Conservation (phyloP, 2,888 invertebrate species). For the Cheilosia urbana region DNA sequence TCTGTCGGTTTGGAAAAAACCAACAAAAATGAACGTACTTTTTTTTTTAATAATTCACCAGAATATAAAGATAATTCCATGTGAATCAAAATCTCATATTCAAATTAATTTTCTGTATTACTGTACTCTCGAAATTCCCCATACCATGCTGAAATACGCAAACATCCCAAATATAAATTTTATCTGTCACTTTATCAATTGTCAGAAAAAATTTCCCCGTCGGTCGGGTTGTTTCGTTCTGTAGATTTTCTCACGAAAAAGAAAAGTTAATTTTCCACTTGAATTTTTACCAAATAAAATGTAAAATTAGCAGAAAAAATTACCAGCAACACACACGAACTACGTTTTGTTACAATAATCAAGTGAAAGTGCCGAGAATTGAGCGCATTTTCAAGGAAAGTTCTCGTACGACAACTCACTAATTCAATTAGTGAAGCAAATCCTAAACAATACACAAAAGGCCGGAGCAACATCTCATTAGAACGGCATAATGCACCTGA, state of each 20-base stretch:
- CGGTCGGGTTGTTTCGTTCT: conserved; percentile 40
- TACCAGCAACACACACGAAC: neutral
- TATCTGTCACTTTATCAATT: conserved; percentile 36
- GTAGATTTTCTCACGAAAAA: conserved; percentile 12
- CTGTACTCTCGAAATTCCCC: neutral
- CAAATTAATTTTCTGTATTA: too few relatives aligned
- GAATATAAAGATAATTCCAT: too few relatives aligned
- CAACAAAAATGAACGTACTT: too few relatives aligned
- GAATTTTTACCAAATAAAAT: conserved; percentile 50
- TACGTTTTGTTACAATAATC: neutral
- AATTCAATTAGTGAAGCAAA: conserved; percentile 70
- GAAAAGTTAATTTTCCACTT: conserved; percentile 32
- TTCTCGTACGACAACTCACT: conserved; percentile 41
- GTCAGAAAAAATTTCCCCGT: conserved; percentile 56
- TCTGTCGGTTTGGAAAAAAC: too few relatives aligned
- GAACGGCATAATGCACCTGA: conserved; percentile 81
- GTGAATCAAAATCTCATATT: too few relatives aligned
- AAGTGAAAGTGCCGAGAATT: conserved; percentile 5
- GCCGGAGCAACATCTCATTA: conserved; percentile 51
- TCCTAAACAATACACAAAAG: conserved; percentile 54
- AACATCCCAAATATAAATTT: conserved; percentile 19
- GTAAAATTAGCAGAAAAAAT: conserved; percentile 31
- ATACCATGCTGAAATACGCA: neutral
- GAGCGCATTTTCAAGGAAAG: conserved; percentile 15
- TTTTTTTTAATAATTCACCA: too few relatives aligned